Percentiles rank a stretch among this genome's conserved stretches.
These are phyloP conservation scores for Perca schrenkii DNA, from an alignment of 2,113 vertebrate genomes.

Conservation along the genomic window DNA sequence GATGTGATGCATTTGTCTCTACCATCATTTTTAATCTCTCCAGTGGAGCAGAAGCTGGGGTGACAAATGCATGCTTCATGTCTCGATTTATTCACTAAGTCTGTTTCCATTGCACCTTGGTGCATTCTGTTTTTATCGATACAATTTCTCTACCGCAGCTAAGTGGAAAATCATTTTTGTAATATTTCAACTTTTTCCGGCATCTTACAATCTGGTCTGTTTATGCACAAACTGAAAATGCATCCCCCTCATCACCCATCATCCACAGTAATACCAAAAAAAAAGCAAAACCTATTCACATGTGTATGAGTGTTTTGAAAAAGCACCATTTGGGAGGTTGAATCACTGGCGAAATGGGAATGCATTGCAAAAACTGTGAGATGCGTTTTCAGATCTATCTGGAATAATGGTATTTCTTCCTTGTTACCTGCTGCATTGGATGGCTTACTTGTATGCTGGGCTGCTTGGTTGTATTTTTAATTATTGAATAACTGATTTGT, in stretches of 20 bases:
- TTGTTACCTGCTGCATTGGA: conserved; percentile 5
- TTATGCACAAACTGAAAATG: too few species aligned
- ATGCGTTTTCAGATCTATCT: background rate
- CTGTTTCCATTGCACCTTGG: too few species aligned
- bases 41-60: too few species aligned
- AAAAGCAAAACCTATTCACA: too few species aligned
- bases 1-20: too few species aligned
- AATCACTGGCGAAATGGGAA: too few species aligned
- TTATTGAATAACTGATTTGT: conserved; percentile 26
- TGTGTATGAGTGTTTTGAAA: background rate
- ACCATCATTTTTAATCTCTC: too few species aligned
- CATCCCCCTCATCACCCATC: too few species aligned
- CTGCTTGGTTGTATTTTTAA: conserved; percentile 10
- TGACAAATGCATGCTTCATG: too few species aligned
- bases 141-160: background rate
- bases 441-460: background rate
- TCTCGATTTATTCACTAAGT: too few species aligned
- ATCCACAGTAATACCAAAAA: background rate
- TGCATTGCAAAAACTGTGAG: background rate
- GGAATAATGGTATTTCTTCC: background rate
- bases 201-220: too few species aligned
- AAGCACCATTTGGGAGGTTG: background rate
- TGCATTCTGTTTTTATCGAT: background rate
- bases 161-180: background rate
- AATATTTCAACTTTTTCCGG: too few species aligned